Evolutionary conservation across 1,140 invertebrate genomes (phyloP).

Genomic region (Micrasema minimum): DNA sequence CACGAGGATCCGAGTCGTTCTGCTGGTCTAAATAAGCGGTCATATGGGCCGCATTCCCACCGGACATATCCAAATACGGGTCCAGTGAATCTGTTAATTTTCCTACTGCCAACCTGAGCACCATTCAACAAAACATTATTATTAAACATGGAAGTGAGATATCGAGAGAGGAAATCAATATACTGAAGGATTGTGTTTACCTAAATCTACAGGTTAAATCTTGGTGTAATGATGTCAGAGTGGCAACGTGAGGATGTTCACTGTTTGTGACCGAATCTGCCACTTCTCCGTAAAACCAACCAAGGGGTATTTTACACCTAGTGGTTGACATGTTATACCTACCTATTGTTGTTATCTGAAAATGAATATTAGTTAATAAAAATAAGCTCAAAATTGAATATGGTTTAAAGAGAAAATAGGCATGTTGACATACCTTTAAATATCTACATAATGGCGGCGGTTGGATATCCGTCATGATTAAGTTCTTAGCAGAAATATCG

Average conservation of each 20-base stretch:
- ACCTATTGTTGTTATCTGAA: constrained; percentile 85
- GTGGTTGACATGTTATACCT: constrained; percentile 90
- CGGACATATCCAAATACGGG: constrained; percentile 79
- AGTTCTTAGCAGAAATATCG: constrained; percentile 84
- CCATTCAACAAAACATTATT: too few relatives aligned
- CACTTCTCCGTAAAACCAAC: constrained; percentile 92
- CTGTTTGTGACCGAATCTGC: constrained; percentile 71
- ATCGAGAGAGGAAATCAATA: too few relatives aligned
- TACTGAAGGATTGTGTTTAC: constrained; percentile 49
- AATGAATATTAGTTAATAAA: constrained; percentile 4
- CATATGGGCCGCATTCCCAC: constrained; percentile 82
- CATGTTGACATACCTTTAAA: constrained; percentile 74
- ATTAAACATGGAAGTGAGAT: too few relatives aligned
- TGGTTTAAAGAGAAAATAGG: too few relatives aligned
- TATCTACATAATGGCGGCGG: constrained; percentile 89
- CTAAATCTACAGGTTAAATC: constrained; percentile 62
- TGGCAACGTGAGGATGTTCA: constrained; percentile 61
- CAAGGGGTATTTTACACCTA: constrained; percentile 88
- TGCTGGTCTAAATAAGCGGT: constrained; percentile 80
- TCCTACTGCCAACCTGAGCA: constrained; percentile 81
- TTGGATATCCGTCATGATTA: constrained; percentile 88
- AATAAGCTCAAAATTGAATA: too few relatives aligned
- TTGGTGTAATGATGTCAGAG: constrained; percentile 60
- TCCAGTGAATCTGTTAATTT: constrained; percentile 81
- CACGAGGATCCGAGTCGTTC: constrained; percentile 74